Evolutionary conservation across 2,113 vertebrate species (phyloP).

Genomic region (Saccopteryx leptura): DNA sequence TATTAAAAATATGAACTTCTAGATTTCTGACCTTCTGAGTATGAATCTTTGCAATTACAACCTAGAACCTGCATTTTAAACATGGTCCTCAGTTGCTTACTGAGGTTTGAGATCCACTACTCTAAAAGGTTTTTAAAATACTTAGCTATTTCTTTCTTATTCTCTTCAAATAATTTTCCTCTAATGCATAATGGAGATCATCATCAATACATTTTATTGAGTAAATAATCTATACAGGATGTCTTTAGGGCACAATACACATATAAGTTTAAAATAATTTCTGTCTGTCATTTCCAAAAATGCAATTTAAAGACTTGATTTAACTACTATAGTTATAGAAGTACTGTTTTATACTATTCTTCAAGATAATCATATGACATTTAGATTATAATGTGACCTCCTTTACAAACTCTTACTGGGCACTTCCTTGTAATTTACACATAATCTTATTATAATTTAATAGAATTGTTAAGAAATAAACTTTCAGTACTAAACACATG

Average conservation of each 20-base stretch:
- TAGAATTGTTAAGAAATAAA: background rate
- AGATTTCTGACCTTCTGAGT: background rate
- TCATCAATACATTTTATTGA: background rate
- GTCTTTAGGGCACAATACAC: background rate
- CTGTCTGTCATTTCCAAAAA: background rate
- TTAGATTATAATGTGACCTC: slow-evolving; percentile 11
- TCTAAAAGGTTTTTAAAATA: background rate
- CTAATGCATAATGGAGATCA: background rate
- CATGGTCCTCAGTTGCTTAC: background rate
- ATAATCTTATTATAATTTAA: slow-evolving; percentile 28
- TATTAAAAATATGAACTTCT: background rate
- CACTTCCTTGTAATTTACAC: background rate
- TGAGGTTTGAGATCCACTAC: background rate
- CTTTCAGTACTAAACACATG: slow-evolving; percentile 3
- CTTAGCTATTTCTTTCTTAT: background rate
- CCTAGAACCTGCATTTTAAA: background rate
- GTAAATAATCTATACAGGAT: background rate
- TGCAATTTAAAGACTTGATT: background rate
- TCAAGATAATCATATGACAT: slow-evolving; percentile 32
- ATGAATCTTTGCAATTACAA: background rate
- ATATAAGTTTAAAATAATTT: slow-evolving; percentile 52
- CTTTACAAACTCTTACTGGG: background rate
- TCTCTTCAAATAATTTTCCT: background rate
- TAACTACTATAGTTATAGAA: background rate
- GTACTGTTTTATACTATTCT: background rate